Evolutionary conservation across 2,888 invertebrate genomes (phyloP), one percentile per base, ranked within the genome.

Genomic region (Limnephilus lunatus): DNA sequence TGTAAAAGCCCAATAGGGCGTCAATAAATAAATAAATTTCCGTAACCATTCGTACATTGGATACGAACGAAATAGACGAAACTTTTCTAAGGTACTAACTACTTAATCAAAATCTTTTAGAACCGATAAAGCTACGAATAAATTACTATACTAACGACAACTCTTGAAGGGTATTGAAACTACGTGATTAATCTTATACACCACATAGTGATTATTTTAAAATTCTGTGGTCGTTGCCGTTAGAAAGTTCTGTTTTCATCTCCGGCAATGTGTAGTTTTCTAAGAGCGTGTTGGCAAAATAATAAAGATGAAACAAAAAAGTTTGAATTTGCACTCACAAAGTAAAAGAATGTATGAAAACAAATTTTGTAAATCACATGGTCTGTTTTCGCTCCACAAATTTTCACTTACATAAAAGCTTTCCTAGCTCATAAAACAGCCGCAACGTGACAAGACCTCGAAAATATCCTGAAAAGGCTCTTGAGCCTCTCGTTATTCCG

Each of bases 401-500:
- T 44, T 86, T 86, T 48, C 86, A 88, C 80, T 80, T 68, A 68
- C 53, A 68, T 88, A 88, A 88, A 88, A 88, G 80, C 88, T 80
- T 80, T 68, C 80, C 31, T 32, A 32, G 35, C 68, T 88, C 88
- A 88, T 88, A 88, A 88, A 88, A 32, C 80, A 32, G 32, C 35
- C 88, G 30, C 80, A 80, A 39, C 39, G 85, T 44, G 39, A 44
- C 44, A 39, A 35, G 85, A 35, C 35, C 30, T 31, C 86, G 5
- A 86, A 30, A 86, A 86, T 86, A 19, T 83, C 83, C 35, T 32
- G 31, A 83, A 83, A 80, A 88, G 88, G 88, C 44, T 44, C 85
- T 39, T 44, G 30, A 39, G 85, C 80, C 80, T 85, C 80, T 25
- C 88, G 68, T 68, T 68, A 31, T 80, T 53, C 19, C 68, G 88